Conservation (phyloP, 2,113 vertebrate species). For the Leiothrix lutea region DNA sequence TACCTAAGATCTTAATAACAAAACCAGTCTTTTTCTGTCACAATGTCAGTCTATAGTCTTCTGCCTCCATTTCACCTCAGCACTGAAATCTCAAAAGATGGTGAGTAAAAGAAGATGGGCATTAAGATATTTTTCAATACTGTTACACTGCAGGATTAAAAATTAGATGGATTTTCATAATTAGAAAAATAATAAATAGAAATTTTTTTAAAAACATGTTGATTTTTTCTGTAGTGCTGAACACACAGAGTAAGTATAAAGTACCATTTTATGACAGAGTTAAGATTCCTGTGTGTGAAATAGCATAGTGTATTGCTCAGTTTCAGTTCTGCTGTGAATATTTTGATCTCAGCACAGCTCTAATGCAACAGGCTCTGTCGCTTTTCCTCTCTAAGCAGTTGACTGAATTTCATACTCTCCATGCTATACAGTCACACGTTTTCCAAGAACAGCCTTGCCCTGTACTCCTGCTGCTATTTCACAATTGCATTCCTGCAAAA, state of each 20-base stretch:
- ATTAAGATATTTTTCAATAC: background rate
- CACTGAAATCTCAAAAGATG: background rate
- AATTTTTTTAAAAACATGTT: background rate
- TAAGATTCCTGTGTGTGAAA: background rate
- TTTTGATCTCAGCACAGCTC: background rate
- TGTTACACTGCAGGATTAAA: background rate
- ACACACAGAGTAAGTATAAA: background rate
- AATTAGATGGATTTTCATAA: background rate
- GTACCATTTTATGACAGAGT: background rate
- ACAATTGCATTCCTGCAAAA: background rate
- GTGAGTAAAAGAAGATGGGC: background rate
- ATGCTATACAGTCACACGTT: accelerated
- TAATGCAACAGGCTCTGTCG: background rate
- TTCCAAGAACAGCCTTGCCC: background rate
- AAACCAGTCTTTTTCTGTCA: background rate
- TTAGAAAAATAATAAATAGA: background rate
- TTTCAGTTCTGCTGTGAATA: background rate
- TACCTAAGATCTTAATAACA: background rate
- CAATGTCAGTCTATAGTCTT: background rate
- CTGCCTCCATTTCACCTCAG: background rate
- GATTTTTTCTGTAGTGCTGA: background rate
- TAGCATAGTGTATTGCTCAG: background rate
- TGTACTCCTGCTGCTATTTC: background rate
- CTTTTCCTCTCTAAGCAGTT: background rate
- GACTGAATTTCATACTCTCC: background rate